Evolutionary conservation across 2,888 invertebrate species (phyloP).

Genomic region (Furcula furcula): DNA sequence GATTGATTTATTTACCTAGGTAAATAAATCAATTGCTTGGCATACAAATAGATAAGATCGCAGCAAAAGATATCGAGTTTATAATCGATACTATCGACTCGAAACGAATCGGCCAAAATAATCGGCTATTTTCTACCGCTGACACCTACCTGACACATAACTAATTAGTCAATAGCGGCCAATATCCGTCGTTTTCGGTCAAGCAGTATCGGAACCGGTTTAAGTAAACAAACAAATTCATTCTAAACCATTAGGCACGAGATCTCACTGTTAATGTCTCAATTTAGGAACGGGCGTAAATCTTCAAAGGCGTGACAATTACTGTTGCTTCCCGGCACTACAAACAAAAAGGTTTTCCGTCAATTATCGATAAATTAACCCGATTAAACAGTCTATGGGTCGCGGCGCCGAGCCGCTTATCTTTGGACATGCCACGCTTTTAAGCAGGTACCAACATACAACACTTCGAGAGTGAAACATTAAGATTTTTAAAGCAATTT

Average conservation of each 20-base stretch:
- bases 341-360: constrained; percentile 81
- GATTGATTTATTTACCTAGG: too few species aligned
- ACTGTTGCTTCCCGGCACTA: constrained; percentile 80
- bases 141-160: constrained; percentile 29
- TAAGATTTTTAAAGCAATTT: constrained; percentile 71
- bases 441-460: constrained; percentile 72
- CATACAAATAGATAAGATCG: neutral
- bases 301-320: constrained; percentile 82
- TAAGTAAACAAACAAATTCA: constrained; percentile 79
- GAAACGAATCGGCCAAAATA: constrained; percentile 17
- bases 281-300: constrained; percentile 81
- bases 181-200: constrained; percentile 44
- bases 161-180: constrained; percentile 53
- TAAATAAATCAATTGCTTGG: neutral
- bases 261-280: constrained; percentile 81
- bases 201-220: constrained; percentile 67
- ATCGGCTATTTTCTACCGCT: constrained; percentile 24
- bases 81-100: neutral
- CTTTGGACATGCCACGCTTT: constrained; percentile 78
- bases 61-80: constrained; percentile 5
- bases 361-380: constrained; percentile 82
- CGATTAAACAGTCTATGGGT: constrained; percentile 75
- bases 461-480: constrained; percentile 59
- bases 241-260: constrained; percentile 81
- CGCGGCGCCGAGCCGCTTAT: constrained; percentile 77